Evolutionary conservation across 2,113 vertebrate species (phyloP).

Genomic region (Pseudopodoces humilis): DNA sequence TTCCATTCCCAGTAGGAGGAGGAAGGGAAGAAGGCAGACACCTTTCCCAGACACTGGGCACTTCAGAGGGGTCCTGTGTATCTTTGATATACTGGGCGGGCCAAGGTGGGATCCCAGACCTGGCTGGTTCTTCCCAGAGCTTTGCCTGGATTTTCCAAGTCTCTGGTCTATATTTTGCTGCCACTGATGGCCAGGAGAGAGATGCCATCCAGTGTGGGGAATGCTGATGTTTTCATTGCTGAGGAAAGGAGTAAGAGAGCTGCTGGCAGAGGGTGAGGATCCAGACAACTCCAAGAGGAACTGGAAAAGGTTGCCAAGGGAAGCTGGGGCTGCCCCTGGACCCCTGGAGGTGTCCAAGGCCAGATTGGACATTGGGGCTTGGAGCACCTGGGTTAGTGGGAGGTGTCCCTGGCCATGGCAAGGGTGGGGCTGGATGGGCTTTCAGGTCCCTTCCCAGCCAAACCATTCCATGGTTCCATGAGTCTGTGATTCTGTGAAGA

Average conservation of each 20-base stretch:
- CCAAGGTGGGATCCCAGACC: background rate
- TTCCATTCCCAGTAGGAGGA: background rate
- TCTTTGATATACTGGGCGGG: background rate
- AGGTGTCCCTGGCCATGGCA: background rate
- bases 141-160: background rate
- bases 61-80: rapidly evolving
- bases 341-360: background rate
- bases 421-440: rapidly evolving
- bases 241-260: background rate
- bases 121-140: background rate
- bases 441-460: background rate
- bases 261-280: background rate
- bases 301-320: background rate
- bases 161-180: background rate
- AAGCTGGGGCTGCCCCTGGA: background rate
- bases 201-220: background rate
- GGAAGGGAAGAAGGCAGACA: background rate
- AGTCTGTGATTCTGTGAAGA: background rate
- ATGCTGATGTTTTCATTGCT: background rate
- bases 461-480: background rate
- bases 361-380: rapidly evolving
- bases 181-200: background rate
- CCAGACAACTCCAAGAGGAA: background rate
- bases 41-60: background rate
- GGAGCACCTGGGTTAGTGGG: background rate